Base-by-base conservation (phyloP, 2,888 invertebrate species). In the Drosophila koepferae region DNA sequence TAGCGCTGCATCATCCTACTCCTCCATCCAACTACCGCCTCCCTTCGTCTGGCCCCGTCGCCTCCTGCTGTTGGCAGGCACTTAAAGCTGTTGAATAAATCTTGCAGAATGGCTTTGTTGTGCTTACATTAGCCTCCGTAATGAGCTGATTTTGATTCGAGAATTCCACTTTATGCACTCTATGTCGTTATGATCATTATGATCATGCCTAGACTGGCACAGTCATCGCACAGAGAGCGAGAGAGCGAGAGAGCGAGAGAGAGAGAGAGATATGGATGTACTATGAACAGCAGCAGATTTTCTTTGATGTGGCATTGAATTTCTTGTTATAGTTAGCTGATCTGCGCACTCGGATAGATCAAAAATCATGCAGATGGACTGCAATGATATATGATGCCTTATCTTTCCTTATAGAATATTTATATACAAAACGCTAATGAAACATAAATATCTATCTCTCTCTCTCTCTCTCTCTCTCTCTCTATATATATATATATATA, bases 51-150 rank as follows among this genome's bases (percentile, higher is more conserved):
- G 38, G 20, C 23, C n/a, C 3, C 36, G 3, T 36, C 18, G 1
- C 14, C 53, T 14, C 31, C n/a, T 20, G 2, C 8, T 8, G 2
- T 36, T 16, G 34, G 20, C 62, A 63, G 63, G 60, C 74, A 78
- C 86, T 78, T 74, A 77, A 75, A 79, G 89, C 78, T 74, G 84
- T 67, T 84, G 80, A 89, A 90, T 81, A 89, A 78, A 82, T 76
- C 77, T 89, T 64, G 81, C 88, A 82, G 85, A 86, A 86, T 86
- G 78, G 85, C 90, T 85, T 90, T 90, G 90, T 90, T 90, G 83
- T 90, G 90, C 89, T 90, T 90, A 91, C 90, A 90, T 90, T 90
- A 90, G 90, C 90, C 91, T 90, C 82, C 82, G 89, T 90, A 91
- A 90, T 90, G 90, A 90, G 90, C 85, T 83, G 84, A 75, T 82